These are phyloP conservation scores for Cydia pomonella DNA, from an alignment of 1,140 invertebrate genomes.

Conservation along the genomic window DNA sequence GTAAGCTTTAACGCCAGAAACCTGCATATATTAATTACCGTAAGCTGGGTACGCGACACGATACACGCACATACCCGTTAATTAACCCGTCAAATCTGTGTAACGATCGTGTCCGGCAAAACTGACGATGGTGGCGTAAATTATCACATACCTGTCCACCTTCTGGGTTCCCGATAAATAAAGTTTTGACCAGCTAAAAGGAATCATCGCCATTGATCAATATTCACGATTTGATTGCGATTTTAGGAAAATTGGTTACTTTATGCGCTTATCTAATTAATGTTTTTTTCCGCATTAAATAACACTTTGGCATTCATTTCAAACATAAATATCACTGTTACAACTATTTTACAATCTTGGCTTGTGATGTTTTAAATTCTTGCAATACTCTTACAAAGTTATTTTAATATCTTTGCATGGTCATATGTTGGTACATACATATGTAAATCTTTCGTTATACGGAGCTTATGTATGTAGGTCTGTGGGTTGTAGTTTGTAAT, in stretches of 20 bases:
- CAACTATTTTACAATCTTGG: neutral
- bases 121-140: too few species aligned
- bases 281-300: neutral
- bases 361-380: neutral
- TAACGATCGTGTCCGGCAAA: too few species aligned
- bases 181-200: too few species aligned
- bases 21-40: too few species aligned
- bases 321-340: neutral
- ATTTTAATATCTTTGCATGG: neutral
- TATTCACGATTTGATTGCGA: too few species aligned
- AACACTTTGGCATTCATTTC: neutral
- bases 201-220: too few species aligned
- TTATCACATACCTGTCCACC: too few species aligned
- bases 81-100: too few species aligned
- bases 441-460: neutral
- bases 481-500: neutral
- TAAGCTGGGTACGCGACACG: too few species aligned
- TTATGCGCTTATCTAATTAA: neutral
- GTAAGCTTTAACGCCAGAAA: too few species aligned
- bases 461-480: neutral
- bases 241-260: neutral
- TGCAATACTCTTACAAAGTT: slow-evolving; percentile 1
- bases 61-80: too few species aligned
- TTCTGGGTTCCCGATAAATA: too few species aligned
- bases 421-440: neutral